A percentile compares a stretch with the other conserved stretches of the same genome.
Conservation (phyloP, 1,140 invertebrate species). For the Diorhabda sublineata region DNA sequence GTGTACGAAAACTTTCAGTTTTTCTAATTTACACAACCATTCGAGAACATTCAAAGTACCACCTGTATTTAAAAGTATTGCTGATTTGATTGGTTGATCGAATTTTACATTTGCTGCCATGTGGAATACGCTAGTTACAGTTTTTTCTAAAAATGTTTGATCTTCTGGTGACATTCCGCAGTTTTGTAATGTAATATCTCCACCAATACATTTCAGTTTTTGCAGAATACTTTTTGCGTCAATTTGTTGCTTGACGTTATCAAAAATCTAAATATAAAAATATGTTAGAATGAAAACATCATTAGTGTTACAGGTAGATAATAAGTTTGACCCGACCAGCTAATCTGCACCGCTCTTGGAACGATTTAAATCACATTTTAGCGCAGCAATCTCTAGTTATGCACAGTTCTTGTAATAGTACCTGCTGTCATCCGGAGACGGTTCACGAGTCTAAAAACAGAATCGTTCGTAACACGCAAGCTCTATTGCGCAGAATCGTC, state of each 20-base stretch:
- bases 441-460: too few species aligned
- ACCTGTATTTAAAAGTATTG: slow-evolving; percentile 51
- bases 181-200: slow-evolving; percentile 48
- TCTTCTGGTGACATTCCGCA: slow-evolving; percentile 60
- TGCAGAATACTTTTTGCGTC: slow-evolving; percentile 43
- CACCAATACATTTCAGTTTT: slow-evolving; percentile 47
- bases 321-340: too few species aligned
- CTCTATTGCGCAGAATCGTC: too few species aligned
- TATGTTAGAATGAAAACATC: too few species aligned
- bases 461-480: too few species aligned
- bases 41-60: slow-evolving; percentile 50
- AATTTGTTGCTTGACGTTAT: slow-evolving; percentile 59
- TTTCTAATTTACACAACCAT: slow-evolving; percentile 43
- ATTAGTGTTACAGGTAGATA: too few species aligned
- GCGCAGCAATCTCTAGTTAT: too few species aligned
- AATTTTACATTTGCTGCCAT: slow-evolving; percentile 71
- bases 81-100: slow-evolving; percentile 50
- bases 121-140: slow-evolving; percentile 71
- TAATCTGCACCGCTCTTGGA: too few species aligned
- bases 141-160: slow-evolving; percentile 51
- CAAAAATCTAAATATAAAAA: slow-evolving; percentile 62
- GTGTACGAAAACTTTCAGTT: slow-evolving; percentile 59
- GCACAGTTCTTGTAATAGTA: too few species aligned
- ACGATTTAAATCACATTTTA: too few species aligned
- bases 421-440: too few species aligned